Evolutionary conservation across 2,113 vertebrate species (phyloP).

Genomic region (Salvelinus sp.): DNA sequence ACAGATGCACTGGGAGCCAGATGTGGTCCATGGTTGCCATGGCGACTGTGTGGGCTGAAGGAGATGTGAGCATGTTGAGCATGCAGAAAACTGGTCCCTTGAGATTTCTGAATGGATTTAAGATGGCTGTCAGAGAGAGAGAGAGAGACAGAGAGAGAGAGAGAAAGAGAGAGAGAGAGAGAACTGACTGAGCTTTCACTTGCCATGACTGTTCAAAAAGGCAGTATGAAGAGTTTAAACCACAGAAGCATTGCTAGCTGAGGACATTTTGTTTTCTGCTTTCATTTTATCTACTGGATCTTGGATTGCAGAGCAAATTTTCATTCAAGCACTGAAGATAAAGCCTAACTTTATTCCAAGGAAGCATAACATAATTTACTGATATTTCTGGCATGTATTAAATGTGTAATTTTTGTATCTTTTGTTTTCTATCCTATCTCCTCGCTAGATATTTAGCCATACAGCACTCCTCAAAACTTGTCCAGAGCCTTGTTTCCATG

Average conservation of each 20-base stretch:
- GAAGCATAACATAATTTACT: conserved; percentile 8
- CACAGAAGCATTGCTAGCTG: conserved; percentile 14
- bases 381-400: conserved; percentile 17
- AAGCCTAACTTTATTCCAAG: conserved; percentile 7
- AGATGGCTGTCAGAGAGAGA: conserved; percentile 61
- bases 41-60: conserved; percentile 73
- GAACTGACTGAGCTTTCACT: conserved; percentile 41
- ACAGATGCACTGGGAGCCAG: conserved; percentile 62
- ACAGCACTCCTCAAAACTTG: conserved; percentile 12
- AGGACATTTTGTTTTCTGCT: conserved; percentile 16
- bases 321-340: not conserved
- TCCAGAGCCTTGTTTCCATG: conserved; percentile 49
- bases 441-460: conserved; percentile 11
- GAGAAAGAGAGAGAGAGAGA: conserved; percentile 15
- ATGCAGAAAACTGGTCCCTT: conserved; percentile 73
- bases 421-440: conserved; percentile 18
- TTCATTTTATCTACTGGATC: not conserved
- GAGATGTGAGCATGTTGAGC: conserved; percentile 75
- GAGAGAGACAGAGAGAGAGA: not conserved
- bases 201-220: conserved; percentile 21
- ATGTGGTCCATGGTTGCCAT: conserved; percentile 77
- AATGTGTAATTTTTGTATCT: conserved; percentile 4
- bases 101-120: conserved; percentile 71
- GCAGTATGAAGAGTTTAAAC: not conserved
- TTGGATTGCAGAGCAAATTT: not conserved